A percentile compares a stretch with the other conserved stretches of the same genome.
These are phyloP conservation scores for Microdon myrmicae DNA, from an alignment of 2,888 invertebrate genomes.

Conservation along the genomic window DNA sequence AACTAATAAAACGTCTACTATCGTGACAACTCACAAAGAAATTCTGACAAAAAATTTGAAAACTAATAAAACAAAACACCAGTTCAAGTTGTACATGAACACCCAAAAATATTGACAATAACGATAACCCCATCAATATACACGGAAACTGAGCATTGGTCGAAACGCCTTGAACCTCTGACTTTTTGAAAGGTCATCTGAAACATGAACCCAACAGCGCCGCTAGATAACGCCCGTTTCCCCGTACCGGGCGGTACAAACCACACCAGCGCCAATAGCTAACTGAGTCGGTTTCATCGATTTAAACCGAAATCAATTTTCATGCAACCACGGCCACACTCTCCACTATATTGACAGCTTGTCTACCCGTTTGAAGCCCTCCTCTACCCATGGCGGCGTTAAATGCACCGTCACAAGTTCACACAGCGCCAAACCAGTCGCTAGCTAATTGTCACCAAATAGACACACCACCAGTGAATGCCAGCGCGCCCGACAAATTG, in stretches of 20 bases:
- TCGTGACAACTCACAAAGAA: no score
- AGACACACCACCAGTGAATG: slow-evolving; percentile 11
- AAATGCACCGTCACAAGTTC: slow-evolving; percentile 10
- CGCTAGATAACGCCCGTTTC: slow-evolving; percentile 24
- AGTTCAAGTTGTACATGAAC: no score
- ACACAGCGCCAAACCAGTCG: slow-evolving; percentile 11
- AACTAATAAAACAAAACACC: no score
- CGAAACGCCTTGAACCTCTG: slow-evolving; percentile 38
- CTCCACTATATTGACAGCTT: no score
- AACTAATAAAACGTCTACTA: no score
- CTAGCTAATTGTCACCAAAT: slow-evolving; percentile 29
- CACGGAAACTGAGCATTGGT: slow-evolving; percentile 35
- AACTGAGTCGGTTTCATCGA: no score
- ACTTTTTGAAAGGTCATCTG: slow-evolving; percentile 36
- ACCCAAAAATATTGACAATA: slow-evolving; percentile 2
- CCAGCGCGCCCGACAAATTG: slow-evolving; percentile 25
- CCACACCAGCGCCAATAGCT: not conserved
- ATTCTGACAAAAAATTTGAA: no score
- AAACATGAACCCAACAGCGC: slow-evolving; percentile 18
- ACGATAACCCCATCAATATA: slow-evolving; percentile 32
- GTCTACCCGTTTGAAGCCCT: no score
- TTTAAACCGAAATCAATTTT: slow-evolving; percentile 3
- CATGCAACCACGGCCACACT: not conserved
- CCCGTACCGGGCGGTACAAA: not conserved
- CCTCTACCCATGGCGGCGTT: no score